Evolutionary conservation across 2,888 invertebrate genomes (phyloP).

Genomic region (Cryptocheilus praepositus): DNA sequence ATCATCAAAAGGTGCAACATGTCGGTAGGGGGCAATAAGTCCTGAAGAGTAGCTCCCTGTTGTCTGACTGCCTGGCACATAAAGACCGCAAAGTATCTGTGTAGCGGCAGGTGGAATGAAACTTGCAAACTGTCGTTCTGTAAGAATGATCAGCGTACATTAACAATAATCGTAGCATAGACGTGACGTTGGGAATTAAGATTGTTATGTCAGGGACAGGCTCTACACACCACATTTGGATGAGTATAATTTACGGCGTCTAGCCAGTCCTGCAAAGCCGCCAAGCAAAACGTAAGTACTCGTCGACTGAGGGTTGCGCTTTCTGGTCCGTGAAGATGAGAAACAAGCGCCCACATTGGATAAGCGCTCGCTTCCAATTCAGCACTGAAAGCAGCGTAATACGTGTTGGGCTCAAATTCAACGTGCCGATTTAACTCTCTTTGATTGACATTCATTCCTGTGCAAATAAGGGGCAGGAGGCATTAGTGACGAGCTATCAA

Average conservation of each 20-base stretch:
- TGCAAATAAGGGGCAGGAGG: background rate
- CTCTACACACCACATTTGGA: conserved; percentile 79
- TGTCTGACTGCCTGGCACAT: conserved; percentile 89
- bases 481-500: background rate
- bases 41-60: conserved; percentile 85
- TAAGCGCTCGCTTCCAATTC: conserved; percentile 97
- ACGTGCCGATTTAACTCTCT: conserved; percentile 93
- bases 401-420: conserved; percentile 97
- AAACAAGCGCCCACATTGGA: conserved; percentile 98
- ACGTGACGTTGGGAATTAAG: background rate
- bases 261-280: conserved; percentile 91
- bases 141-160: conserved; percentile 1
- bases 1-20: conserved; percentile 89
- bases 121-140: conserved; percentile 89
- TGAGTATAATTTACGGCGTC: conserved; percentile 86
- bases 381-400: conserved; percentile 98
- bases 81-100: conserved; percentile 94
- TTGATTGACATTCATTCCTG: conserved; percentile 97
- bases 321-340: conserved; percentile 86
- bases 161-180: background rate
- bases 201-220: conserved; percentile 11
- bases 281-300: conserved; percentile 85
- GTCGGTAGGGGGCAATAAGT: conserved; percentile 87
- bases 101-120: conserved; percentile 97
- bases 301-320: conserved; percentile 86